Evolutionary conservation across 2,113 vertebrate genomes (phyloP), one percentile per base, ranked within the genome.

Genomic region (Nothoprocta perdicaria): DNA sequence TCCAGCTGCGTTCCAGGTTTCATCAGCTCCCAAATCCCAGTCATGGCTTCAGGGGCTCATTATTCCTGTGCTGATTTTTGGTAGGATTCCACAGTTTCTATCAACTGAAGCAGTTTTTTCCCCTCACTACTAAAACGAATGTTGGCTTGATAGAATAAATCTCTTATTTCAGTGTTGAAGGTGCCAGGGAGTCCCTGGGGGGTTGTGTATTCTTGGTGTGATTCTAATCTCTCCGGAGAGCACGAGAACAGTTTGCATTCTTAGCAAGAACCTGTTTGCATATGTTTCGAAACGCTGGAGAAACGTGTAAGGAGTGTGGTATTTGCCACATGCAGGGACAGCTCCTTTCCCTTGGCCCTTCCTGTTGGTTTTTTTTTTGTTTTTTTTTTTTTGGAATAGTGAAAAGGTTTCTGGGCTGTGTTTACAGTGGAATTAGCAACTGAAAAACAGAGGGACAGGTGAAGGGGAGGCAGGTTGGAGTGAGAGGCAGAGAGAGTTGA

Each of bases 131-230:
- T 6, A 23, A 52, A 60, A 16, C 21, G 9, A 38, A 33, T 31
- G 27, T 31, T 31, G 53, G 15, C 29, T 18, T 10, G 53, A 31
- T 31, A 18, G 17, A 31, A 29, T 15, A 14, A 26, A 13, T 26
- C 48, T 26, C 14, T 26, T 26, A 14, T 52, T 52, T 52, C 14
- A 4, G 23, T 53, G 22, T 27, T 27, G 22, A 53, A 27, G 26
- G 21, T 24, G 24, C 18, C 1, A 13, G 10, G 63, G 35, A 31
- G 31, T 11, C 46, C n/a, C 35, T 13, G 46, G 31, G 62, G 45
- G 10, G 8, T 2, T 12, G 5, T 0, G 0, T 43, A 3, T 66
- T 66, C 35, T 33, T 0, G 1, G 11, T 13, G 40, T 0, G 8
- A 4, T 27, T 35, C 33, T 66, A 40, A 12, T 26, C 22, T 14